Base-by-base conservation (phyloP, 2,797 vertebrate species). In the Acipenser transmontanus region DNA sequence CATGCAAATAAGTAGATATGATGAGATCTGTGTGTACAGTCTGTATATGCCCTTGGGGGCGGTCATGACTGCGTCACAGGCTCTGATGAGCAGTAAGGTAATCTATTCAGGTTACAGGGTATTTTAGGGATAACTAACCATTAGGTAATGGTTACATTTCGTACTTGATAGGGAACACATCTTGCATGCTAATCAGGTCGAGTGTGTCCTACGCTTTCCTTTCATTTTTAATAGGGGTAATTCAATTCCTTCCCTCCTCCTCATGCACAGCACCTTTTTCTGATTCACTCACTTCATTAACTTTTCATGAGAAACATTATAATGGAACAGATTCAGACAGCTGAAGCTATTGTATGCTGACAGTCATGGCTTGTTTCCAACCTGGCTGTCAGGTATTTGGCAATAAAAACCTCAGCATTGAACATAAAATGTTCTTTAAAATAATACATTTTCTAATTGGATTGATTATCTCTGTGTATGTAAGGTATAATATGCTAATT, bases 291-390 rank as follows among this genome's bases (percentile, higher is more conserved):
- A 86, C 67, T 79, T 90, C 85, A 89, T 93, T 87, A 89, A 90
- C 90, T 81, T 92, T 94, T 91, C 85, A 93, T 90, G 83, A 93
- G 90, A 83, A 82, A 84, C 71, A 91, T 86, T 83, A 91, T 84
- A 88, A 84, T 85, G 75, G 81, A 92, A 82, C 73, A 83, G 86
- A 86, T 87, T 89, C 81, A 82, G 86, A 88, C 84, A 87, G 78
- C 78, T 73, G 68, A 78, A 83, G 80, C 76, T 79, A 71, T 80
- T 80, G 72, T 66, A 73, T 69, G 79, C 81, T 87, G 82, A 91
- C 89, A 92, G 87, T 76, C 80, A 76, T 90, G 91, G 91, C 87
- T 74, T 72, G 72, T 83, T 88, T 93, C 91, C 93, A 92, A 91
- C 78, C 81, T 82, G 80, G 80, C 85, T 91, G 85, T 91, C 89